A percentile compares a stretch with the other conserved stretches of the same genome.
Evolutionary conservation across 2,797 vertebrate species (phyloP).

Genomic region (Melanotaenia nigrans): DNA sequence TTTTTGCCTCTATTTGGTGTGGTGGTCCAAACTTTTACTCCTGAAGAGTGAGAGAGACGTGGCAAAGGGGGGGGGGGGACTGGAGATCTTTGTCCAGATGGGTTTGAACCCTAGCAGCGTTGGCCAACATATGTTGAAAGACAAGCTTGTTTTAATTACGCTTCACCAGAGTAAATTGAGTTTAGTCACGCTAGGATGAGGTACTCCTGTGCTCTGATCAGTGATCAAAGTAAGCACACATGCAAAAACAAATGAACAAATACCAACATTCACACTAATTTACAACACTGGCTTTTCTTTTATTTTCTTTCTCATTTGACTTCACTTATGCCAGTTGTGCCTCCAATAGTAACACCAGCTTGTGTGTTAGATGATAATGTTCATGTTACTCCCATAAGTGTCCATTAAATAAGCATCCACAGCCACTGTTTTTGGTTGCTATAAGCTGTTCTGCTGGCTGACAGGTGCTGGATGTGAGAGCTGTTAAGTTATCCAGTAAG

Average conservation of each 20-base stretch:
- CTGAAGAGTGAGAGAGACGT: slow-evolving; percentile 26
- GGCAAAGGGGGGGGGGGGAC: slow-evolving; percentile 5
- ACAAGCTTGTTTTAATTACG: slow-evolving; percentile 64
- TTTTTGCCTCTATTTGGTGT: slow-evolving; percentile 8
- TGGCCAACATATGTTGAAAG: slow-evolving; percentile 37
- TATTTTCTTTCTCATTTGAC: slow-evolving; percentile 18
- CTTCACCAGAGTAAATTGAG: slow-evolving; percentile 45
- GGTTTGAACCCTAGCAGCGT: slow-evolving; percentile 34
- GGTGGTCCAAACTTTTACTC: slow-evolving; percentile 39
- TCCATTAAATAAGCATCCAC: slow-evolving; percentile 12
- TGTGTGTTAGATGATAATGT: slow-evolving; percentile 1
- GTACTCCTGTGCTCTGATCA: slow-evolving; percentile 37
- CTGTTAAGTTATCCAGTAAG: neutral
- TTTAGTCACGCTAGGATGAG: slow-evolving; percentile 36
- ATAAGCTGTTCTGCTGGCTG: slow-evolving; percentile 7
- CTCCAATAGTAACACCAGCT: slow-evolving; percentile 1
- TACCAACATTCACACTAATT: slow-evolving; percentile 29
- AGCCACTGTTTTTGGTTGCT: neutral
- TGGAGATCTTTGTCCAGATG: slow-evolving; percentile 44
- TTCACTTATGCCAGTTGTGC: neutral
- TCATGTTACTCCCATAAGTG: neutral
- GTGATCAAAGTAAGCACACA: slow-evolving; percentile 55
- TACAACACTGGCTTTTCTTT: slow-evolving; percentile 4
- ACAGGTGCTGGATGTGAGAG: neutral
- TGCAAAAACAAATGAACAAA: slow-evolving; percentile 47